phyloP scores from a whole-genome alignment of 2,113 vertebrate genomes.

The Budorcas taxicolor region DNA sequence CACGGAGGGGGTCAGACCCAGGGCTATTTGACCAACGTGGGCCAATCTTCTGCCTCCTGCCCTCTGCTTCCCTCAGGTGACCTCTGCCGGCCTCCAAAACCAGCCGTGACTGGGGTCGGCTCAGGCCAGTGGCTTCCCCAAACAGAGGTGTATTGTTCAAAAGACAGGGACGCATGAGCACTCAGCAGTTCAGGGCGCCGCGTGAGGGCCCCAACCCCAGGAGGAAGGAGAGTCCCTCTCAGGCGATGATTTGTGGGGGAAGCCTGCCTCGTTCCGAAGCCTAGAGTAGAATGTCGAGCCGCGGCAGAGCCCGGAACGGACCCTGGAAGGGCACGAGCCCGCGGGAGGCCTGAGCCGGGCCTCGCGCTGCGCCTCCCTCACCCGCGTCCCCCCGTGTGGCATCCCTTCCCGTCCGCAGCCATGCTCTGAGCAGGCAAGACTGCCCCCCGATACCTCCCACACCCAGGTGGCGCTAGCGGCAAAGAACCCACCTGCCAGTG shows the following conservation, averaged over 20 bases:
- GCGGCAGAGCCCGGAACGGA: rapidly evolving
- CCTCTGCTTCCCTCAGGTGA: neutral
- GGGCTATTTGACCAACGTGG: neutral
- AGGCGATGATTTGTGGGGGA: neutral
- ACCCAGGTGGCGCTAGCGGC: rapidly evolving
- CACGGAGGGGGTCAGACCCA: neutral
- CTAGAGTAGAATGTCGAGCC: rapidly evolving
- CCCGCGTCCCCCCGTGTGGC: rapidly evolving
- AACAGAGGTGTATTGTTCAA: neutral
- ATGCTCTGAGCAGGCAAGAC: rapidly evolving
- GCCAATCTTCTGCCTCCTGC: neutral
- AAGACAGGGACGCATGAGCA: neutral
- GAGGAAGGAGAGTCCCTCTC: no score
- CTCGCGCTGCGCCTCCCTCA: neutral
- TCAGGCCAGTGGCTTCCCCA: neutral
- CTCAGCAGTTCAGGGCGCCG: rapidly evolving
- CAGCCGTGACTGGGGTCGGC: neutral
- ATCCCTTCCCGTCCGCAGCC: neutral
- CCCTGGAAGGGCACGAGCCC: rapidly evolving
- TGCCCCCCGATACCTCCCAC: rapidly evolving
- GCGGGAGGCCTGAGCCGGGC: neutral
- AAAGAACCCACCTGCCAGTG: neutral
- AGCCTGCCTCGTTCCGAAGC: neutral
- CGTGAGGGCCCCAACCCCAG: no score
- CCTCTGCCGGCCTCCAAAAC: neutral